Evolutionary conservation across 1,140 invertebrate species (phyloP).

Genomic region (Battus philenor): DNA sequence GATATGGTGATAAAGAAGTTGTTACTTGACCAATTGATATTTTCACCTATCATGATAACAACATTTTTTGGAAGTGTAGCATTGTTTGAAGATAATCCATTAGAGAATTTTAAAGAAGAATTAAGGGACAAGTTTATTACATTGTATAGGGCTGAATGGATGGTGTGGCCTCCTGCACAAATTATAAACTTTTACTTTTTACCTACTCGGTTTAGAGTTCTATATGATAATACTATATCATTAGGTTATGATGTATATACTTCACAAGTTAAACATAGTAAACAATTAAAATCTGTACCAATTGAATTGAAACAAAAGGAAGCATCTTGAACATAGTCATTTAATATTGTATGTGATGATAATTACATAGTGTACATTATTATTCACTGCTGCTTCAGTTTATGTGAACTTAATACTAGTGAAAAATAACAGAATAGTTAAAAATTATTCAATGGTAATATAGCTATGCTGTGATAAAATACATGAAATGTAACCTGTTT

Average conservation of each 20-base stretch:
- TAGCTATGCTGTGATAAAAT: conserved; percentile 50
- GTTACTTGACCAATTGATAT: conserved; percentile 90
- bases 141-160: conserved; percentile 88
- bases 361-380: no score
- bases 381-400: no score
- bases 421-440: no score
- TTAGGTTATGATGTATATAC: conserved; percentile 94
- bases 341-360: conserved; percentile 11
- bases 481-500: conserved; percentile 18
- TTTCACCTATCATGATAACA: conserved; percentile 89
- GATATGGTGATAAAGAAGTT: conserved; percentile 89
- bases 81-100: conserved; percentile 81
- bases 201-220: conserved; percentile 88
- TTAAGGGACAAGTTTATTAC: conserved; percentile 86
- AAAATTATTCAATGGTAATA: conserved; percentile 15
- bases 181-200: conserved; percentile 90
- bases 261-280: conserved; percentile 89
- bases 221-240: conserved; percentile 94
- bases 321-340: conserved; percentile 20
- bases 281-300: conserved; percentile 30
- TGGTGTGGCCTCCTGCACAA: conserved; percentile 87
- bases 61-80: conserved; percentile 89
- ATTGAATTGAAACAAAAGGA: conserved; percentile 21
- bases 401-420: no score
- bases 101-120: conserved; percentile 81